Conservation (phyloP, 2,113 vertebrate genomes). For the Nannobrachium achirus region DNA sequence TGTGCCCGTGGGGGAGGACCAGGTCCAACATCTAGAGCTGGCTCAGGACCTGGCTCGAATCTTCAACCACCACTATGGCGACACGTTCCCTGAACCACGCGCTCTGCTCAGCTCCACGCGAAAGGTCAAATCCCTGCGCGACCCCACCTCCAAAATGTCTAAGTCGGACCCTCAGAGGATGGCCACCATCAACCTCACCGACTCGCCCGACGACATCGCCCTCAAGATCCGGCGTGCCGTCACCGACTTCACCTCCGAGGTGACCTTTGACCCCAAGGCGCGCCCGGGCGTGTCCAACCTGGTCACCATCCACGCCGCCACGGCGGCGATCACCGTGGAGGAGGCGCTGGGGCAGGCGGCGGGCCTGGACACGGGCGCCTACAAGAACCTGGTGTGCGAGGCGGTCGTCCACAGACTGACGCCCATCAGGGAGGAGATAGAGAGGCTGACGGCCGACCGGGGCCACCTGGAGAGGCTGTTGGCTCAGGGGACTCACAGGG, state of each 20-base stretch:
- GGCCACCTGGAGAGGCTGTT: slow-evolving; percentile 84
- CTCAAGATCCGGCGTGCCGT: slow-evolving; percentile 91
- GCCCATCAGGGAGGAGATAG: slow-evolving; percentile 86
- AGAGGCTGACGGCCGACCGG: slow-evolving; percentile 82
- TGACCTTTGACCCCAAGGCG: slow-evolving; percentile 86
- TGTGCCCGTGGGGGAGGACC: slow-evolving; percentile 95
- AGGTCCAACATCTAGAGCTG: slow-evolving; percentile 94
- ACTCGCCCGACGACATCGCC: slow-evolving; percentile 88
- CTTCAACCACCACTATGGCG: slow-evolving; percentile 91
- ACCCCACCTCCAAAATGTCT: slow-evolving; percentile 93
- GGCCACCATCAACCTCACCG: slow-evolving; percentile 87
- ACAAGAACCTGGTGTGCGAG: slow-evolving; percentile 90
- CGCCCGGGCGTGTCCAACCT: slow-evolving; percentile 92
- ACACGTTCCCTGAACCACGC: slow-evolving; percentile 87
- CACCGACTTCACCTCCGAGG: slow-evolving; percentile 93
- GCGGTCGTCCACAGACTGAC: slow-evolving; percentile 86
- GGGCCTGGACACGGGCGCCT: slow-evolving; percentile 87
- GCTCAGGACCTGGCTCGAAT: slow-evolving; percentile 88
- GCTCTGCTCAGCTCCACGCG: slow-evolving; percentile 84
- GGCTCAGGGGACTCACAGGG: slow-evolving; percentile 79
- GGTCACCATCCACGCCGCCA: slow-evolving; percentile 87
- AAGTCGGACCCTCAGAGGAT: slow-evolving; percentile 90
- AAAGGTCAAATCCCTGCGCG: slow-evolving; percentile 93
- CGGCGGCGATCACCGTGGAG: slow-evolving; percentile 74
- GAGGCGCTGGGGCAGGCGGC: slow-evolving; percentile 80